Evolutionary conservation across 2,113 vertebrate species (phyloP), one percentile per base, ranked within the genome.

Genomic region (Catagonus wagneri): DNA sequence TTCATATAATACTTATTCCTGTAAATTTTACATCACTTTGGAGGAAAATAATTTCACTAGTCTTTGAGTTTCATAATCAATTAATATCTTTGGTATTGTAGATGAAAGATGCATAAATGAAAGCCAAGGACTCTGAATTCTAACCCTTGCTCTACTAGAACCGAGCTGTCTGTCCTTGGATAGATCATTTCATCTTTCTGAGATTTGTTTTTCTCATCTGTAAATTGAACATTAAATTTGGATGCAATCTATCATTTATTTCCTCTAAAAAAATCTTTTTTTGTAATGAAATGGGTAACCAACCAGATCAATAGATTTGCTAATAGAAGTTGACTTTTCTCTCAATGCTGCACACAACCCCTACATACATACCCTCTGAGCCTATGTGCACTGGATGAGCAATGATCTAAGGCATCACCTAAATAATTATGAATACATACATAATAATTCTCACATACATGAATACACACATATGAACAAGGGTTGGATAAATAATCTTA

Each of bases 81-180:
- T 92, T 94, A 68, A 14, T 39, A 79, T 27, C 14, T 75, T 23
- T 83, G 19, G 1, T 34, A 44, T 36, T 93, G 16, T 25, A 80
- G 32, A 72, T 61, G 20, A 84, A 93, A 93, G 12, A 72, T 34
- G 20, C 15, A 72, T 76, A 36, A 61, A 76, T 96, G 16, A 93
- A 83, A 65, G 29, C 15, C 58, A 63, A 56, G 17, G 32, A 12
- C 56, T 6, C 25, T 92, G 74, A 2, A 14, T 72, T 83, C 54
- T 86, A 69, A 19, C 69, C 4, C 34, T 36, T 27, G 13, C 7
- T 54, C 25, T 86, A 16, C 7, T 7, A 61, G 5, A 66, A 83
- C 60, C 63, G 93, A 87, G 27, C 23, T 29, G 22, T 80, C 25
- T 89, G 36, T 65, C 36, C 25, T 93, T 69, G 15, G n/a, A 34